Base-by-base conservation (phyloP, 2,113 vertebrate species). In the Pygoscelis antarcticus region DNA sequence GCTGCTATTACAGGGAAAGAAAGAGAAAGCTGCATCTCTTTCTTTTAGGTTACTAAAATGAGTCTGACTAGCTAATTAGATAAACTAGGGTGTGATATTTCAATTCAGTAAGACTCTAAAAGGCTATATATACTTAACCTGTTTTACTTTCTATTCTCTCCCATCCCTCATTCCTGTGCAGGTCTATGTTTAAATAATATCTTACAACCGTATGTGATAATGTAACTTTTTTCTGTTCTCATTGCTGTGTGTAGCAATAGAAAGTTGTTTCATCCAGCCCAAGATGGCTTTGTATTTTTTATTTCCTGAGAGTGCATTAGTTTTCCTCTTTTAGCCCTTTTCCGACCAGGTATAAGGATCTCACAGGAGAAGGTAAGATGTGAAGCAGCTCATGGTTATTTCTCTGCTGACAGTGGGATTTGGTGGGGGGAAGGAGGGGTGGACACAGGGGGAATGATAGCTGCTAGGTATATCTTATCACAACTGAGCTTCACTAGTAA, bases 381-480 rank as follows among this genome's bases (percentile, higher is more conserved):
- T 21, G 58, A 65, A 85, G 57, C 44, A 83, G 29, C 5, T 86
- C 26, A 20, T 36, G 11, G 49, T 62, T 83, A 55, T 85, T 80
- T 88, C 58, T 88, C 83, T 86, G 22, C 40, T 69, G 22, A 51
- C 30, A 65, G 34, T 13, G 27, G 42, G 26, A 49, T 76, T 40
- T 68, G 16, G 22, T 55, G 30, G 7, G 15, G 3, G 6, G 3
- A 54, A 16, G 4, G 6, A 57, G 7, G 6, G 2, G 1, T 32
- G 17, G 40, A 52, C 5, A 18, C 0, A 0, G 14, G 13, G 5
- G 38, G 16, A 75, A 44, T 0, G 1, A 17, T 36, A 72, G 32
- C 36, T 85, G 6, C 40, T 55, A 60, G 27, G 25, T 60, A 1
- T 40, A 27, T 72, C 23, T 87, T 76, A 69, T 38, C 52, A 93